Base-by-base conservation (phyloP, 2,113 vertebrate species). In the Trogon melanurus region DNA sequence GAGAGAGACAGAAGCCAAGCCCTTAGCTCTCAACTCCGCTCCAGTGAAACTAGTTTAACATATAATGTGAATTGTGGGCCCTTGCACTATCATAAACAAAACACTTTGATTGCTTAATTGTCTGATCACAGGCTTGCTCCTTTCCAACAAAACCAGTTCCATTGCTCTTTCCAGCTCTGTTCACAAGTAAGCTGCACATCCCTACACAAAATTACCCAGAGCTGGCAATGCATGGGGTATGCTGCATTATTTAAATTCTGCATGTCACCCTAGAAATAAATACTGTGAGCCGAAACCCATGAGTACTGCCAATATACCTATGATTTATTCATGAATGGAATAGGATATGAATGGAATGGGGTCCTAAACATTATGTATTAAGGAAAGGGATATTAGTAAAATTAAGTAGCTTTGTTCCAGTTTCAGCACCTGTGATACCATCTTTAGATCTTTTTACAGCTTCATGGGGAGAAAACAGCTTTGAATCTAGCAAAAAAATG, bases 71-170 rank as follows among this genome's bases (percentile, higher is more conserved):
- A 76, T 12, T 70, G 90, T 66, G 88, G 88, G 54, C n/a, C 83
- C 72, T 67, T 65, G 47, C 22, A n/a, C 64, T 58, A 78, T 73
- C 64, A 90, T 61, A 91, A 88, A 79, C 90, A 87, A 79, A 93
- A 22, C 22, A 41, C n/a, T 88, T 47, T 90, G 88, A 76, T 81
- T 89, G 80, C 84, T 93, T 95, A 81, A 96, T 95, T 81, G 83
- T 60, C 83, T 91, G 64, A 56, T 92, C 69, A 38, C 41, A 60
- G 30, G 22, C 81, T 51, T 45, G 34, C 51, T 81, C 73, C 53
- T 89, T 92, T 61, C 44, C 72, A 78, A 44, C 61, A 64, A 60
- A 80, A 84, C 47, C 44, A 53, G 44, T 71, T 51, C 72, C 80
- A 56, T 45, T 53, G 34, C 36, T 53, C 60, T 48, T 95, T 84